These are phyloP conservation scores for Papilio polytes DNA, from an alignment of 1,140 invertebrate species.

Conservation along the genomic window DNA sequence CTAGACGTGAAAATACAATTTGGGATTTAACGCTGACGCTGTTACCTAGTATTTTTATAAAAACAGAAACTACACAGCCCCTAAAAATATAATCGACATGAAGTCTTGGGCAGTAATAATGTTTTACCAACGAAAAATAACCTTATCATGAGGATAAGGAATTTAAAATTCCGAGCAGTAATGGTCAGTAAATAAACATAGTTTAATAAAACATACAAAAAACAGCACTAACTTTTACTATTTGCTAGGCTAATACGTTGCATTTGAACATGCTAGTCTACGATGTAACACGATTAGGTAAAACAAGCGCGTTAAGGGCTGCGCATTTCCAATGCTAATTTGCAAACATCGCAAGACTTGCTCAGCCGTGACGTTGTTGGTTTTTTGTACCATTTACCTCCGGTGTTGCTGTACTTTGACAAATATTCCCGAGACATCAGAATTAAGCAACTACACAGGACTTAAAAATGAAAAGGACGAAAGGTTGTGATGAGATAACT, in stretches of 20 bases:
- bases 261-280: not conserved
- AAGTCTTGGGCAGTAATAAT: no score
- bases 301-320: not conserved
- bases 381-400: not conserved
- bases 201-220: not conserved
- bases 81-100: no score
- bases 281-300: not conserved
- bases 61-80: no score
- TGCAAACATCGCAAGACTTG: constrained; percentile 5
- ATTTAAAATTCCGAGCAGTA: not conserved
- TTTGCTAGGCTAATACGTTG: not conserved
- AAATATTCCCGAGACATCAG: no score
- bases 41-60: no score
- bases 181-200: not conserved
- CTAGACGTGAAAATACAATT: no score
- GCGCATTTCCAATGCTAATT: constrained; percentile 10
- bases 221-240: not conserved
- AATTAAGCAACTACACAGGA: no score
- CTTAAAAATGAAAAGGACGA: not conserved
- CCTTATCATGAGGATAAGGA: no score
- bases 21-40: no score
- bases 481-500: no score
- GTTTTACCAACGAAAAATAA: no score
- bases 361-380: not conserved
- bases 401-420: not conserved